phyloP scores from a whole-genome alignment of 2,888 invertebrate genomes.

The Xestoiulus laeticollis region DNA sequence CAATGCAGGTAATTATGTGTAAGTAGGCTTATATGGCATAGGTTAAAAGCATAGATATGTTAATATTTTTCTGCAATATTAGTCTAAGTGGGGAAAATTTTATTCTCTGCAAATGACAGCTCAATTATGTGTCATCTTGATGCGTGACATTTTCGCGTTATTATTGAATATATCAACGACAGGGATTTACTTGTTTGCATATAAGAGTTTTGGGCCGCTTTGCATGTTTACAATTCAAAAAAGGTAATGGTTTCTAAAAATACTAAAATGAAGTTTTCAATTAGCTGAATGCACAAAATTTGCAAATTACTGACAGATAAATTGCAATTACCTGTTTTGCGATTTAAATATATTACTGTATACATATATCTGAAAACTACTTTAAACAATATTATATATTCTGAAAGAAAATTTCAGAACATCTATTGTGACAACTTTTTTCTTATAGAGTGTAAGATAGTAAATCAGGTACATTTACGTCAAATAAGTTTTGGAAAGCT shows the following conservation, averaged over 20 bases:
- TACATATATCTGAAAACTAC: too few relatives aligned
- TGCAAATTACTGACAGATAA: background rate
- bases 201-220: too few relatives aligned
- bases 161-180: too few relatives aligned
- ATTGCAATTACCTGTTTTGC: background rate
- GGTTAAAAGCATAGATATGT: constrained; percentile 26
- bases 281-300: background rate
- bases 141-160: background rate
- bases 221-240: background rate
- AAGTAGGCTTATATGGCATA: background rate
- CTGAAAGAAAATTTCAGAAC: too few relatives aligned
- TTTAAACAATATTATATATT: too few relatives aligned
- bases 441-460: too few relatives aligned
- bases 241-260: background rate
- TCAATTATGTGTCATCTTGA: constrained; percentile 1
- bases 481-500: too few relatives aligned
- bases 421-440: too few relatives aligned
- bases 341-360: too few relatives aligned
- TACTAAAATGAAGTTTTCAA: too few relatives aligned
- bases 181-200: background rate
- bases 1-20: background rate
- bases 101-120: constrained; percentile 18
- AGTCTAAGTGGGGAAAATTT: background rate
- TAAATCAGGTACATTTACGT: too few relatives aligned
- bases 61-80: constrained; percentile 6